These are phyloP conservation scores for Dromaius novaehollandiae DNA, from an alignment of 2,113 vertebrate species.

Conservation along the genomic window DNA sequence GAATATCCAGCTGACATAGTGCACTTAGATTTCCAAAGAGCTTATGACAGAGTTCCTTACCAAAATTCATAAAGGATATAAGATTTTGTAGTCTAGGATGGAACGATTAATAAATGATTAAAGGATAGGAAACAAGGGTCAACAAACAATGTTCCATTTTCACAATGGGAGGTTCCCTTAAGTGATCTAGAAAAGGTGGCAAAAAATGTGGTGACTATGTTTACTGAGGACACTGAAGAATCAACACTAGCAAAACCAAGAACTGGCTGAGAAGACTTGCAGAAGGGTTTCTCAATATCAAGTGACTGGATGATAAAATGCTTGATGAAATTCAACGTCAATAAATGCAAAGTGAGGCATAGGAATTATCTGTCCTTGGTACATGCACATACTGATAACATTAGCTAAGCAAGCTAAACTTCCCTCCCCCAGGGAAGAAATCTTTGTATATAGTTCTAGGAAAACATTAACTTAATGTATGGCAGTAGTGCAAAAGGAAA, in stretches of 20 bases:
- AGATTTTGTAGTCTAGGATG: not conserved
- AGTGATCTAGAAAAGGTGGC: not conserved
- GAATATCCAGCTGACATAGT: not conserved
- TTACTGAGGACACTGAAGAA: not conserved
- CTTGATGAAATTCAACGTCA: not conserved
- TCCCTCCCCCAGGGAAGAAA: not conserved
- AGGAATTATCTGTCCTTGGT: not conserved
- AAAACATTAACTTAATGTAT: not conserved
- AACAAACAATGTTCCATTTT: not conserved
- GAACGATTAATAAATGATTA: not conserved
- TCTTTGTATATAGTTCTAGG: not conserved
- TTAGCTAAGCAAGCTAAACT: not conserved
- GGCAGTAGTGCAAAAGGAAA: not conserved
- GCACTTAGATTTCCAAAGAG: not conserved
- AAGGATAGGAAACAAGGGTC: not conserved
- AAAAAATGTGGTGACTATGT: not conserved
- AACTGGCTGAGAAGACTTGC: not conserved
- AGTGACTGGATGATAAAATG: not conserved
- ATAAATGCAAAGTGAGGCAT: not conserved
- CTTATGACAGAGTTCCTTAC: not conserved
- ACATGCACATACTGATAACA: not conserved
- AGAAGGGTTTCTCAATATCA: not conserved
- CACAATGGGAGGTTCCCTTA: not conserved
- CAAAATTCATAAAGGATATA: not conserved
- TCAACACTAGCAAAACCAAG: not conserved